These are phyloP conservation scores for Ethmia dodecea DNA, from an alignment of 2,888 invertebrate genomes.

Conservation along the genomic window DNA sequence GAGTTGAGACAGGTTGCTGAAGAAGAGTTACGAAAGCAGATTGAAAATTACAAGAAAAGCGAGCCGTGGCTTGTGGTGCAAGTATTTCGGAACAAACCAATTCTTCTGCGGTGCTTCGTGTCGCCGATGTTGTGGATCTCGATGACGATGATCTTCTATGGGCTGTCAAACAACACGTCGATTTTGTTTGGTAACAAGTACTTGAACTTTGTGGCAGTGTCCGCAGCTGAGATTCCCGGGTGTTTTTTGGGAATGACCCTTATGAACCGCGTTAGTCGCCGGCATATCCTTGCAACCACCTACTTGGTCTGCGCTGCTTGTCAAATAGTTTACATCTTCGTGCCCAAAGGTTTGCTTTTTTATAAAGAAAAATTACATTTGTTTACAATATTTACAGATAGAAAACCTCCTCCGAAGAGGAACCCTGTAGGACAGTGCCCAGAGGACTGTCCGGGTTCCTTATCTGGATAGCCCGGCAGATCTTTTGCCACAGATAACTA, in stretches of 20 bases:
- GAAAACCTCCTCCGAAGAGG: too few relatives aligned
- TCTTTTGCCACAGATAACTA: too few relatives aligned
- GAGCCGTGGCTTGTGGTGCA: constrained; percentile 50
- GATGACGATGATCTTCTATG: constrained; percentile 81
- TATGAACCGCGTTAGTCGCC: constrained; percentile 78
- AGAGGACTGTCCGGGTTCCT: too few relatives aligned
- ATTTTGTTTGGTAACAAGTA: constrained; percentile 80
- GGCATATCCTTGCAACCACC: constrained; percentile 73
- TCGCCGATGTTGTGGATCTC: constrained; percentile 80
- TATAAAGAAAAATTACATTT: too few relatives aligned
- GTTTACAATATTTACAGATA: too few relatives aligned
- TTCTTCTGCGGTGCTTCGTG: constrained; percentile 40
- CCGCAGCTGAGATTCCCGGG: constrained; percentile 82
- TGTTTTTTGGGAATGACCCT: constrained; percentile 77
- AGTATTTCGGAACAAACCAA: constrained; percentile 42
- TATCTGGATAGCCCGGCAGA: too few relatives aligned
- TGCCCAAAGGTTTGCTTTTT: constrained; percentile 73
- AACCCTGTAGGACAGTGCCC: too few relatives aligned
- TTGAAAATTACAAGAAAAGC: too few relatives aligned
- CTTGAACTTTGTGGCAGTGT: constrained; percentile 79
- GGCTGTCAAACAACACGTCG: constrained; percentile 81
- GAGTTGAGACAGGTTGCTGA: constrained; percentile 33
- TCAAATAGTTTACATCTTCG: constrained; percentile 74
- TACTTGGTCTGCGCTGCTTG: constrained; percentile 77
- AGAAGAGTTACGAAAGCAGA: constrained; percentile 33